phyloP scores from a whole-genome alignment of 2,888 invertebrate genomes.

The Limnephilus auricula region DNA sequence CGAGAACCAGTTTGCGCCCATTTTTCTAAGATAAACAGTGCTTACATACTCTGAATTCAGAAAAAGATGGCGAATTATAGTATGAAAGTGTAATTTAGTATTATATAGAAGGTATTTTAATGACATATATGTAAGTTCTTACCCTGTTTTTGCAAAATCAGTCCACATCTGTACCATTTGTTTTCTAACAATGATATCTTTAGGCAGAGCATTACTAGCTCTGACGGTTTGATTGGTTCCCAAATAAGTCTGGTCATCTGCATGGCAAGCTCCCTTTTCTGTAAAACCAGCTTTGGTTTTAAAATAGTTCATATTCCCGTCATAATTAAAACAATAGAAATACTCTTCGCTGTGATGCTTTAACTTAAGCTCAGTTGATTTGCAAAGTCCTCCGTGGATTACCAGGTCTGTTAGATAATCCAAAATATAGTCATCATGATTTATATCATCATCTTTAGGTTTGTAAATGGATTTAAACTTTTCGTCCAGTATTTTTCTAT shows the following conservation, averaged over 20 bases:
- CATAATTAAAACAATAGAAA: constrained; percentile 70
- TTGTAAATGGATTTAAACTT: constrained; percentile 70
- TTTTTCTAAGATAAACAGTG: too few relatives aligned
- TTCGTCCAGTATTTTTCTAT: constrained; percentile 71
- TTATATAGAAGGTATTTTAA: too few relatives aligned
- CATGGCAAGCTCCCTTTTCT: constrained; percentile 69
- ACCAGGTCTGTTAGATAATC: constrained; percentile 70
- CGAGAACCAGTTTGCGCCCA: too few relatives aligned
- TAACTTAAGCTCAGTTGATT: constrained; percentile 65
- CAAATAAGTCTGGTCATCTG: constrained; percentile 69
- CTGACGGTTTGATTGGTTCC: constrained; percentile 34
- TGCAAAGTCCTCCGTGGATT: constrained; percentile 69
- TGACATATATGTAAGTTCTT: constrained; percentile 66
- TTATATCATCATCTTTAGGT: constrained; percentile 61
- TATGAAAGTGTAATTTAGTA: background rate
- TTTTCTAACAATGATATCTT: constrained; percentile 74
- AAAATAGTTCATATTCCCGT: constrained; percentile 68
- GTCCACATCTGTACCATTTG: constrained; percentile 77
- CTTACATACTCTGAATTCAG: too few relatives aligned
- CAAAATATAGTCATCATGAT: constrained; percentile 67
- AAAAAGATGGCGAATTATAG: background rate
- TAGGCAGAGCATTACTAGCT: constrained; percentile 72
- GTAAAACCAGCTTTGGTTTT: constrained; percentile 47
- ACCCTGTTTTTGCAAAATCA: constrained; percentile 76
- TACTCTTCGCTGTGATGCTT: constrained; percentile 68